phyloP scores from a whole-genome alignment of 2,797 vertebrate species.

The Decapterus maruadsi region DNA sequence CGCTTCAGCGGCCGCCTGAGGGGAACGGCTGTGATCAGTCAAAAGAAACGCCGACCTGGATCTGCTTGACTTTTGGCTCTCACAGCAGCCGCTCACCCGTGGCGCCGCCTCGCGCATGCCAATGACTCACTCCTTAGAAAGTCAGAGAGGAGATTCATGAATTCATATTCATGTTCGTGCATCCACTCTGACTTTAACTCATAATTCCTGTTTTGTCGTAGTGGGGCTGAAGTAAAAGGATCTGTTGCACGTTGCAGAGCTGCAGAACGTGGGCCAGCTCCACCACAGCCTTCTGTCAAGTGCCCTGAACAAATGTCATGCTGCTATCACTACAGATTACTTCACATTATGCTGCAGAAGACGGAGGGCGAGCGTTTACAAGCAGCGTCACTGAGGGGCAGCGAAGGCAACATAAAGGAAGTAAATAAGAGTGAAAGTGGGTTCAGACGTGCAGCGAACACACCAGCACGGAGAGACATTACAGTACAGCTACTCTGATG shows the following conservation, averaged over 20 bases:
- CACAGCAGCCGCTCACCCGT: slow-evolving; percentile 43
- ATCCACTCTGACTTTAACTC: not conserved
- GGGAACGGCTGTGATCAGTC: slow-evolving; percentile 60
- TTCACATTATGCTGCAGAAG: not conserved
- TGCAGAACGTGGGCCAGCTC: not conserved
- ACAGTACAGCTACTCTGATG: slow-evolving; percentile 26
- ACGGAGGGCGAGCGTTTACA: not conserved
- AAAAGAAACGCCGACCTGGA: slow-evolving; percentile 61
- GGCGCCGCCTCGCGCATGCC: slow-evolving; percentile 50
- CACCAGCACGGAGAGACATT: slow-evolving; percentile 7
- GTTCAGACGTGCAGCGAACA: too few relatives aligned
- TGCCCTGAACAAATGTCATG: not conserved
- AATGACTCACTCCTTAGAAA: slow-evolving; percentile 49
- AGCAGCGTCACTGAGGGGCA: not conserved
- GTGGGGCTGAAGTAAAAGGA: slow-evolving; percentile 12
- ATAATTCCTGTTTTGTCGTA: slow-evolving; percentile 1
- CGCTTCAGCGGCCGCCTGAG: slow-evolving; percentile 67
- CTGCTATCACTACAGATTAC: not conserved
- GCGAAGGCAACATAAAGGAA: too few relatives aligned
- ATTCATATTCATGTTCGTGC: slow-evolving; percentile 13
- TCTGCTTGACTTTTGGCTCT: slow-evolving; percentile 62
- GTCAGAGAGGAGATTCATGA: slow-evolving; percentile 12
- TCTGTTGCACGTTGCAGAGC: not conserved
- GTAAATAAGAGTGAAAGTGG: too few relatives aligned
- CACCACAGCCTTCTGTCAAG: not conserved